Conservation (phyloP, 2,113 vertebrate species). For the Odocoileus virginianus region DNA sequence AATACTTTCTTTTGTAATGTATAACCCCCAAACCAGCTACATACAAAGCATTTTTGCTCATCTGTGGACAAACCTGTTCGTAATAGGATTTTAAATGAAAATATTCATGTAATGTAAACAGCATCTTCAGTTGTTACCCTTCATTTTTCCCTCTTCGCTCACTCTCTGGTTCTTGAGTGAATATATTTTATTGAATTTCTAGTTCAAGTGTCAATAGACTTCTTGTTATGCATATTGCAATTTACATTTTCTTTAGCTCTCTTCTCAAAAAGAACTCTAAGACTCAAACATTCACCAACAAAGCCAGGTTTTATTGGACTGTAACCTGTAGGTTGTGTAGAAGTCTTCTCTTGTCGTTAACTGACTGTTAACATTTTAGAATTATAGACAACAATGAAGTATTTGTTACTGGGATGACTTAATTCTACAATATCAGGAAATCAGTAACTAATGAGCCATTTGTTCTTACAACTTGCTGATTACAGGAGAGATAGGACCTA, state of each 20-base stretch:
- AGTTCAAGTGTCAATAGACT: not conserved
- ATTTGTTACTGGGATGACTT: conserved; percentile 68
- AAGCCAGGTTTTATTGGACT: conserved; percentile 5
- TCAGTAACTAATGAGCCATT: conserved; percentile 65
- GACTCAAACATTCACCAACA: not conserved
- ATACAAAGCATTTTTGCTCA: not conserved
- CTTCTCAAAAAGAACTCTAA: not conserved
- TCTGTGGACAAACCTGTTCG: not conserved
- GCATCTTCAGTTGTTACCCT: not conserved
- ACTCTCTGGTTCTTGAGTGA: not conserved
- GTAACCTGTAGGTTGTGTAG: not conserved
- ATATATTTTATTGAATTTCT: not conserved
- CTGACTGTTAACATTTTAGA: conserved; percentile 59
- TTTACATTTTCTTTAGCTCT: not conserved
- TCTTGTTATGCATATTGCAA: not conserved
- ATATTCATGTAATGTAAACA: not conserved
- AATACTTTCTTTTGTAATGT: conserved; percentile 9
- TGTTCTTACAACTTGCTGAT: conserved; percentile 58
- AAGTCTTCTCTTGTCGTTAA: conserved; percentile 56
- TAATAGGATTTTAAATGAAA: not conserved
- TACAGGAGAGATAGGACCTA: conserved; percentile 20
- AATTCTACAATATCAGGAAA: conserved; percentile 70
- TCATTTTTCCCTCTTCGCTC: not conserved
- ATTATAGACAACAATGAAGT: conserved; percentile 67
- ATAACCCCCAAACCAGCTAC: not conserved